A percentile compares a stretch with the other conserved stretches of the same genome.
Evolutionary conservation across 2,113 vertebrate genomes (phyloP).

Genomic region (Caracal caracal): DNA sequence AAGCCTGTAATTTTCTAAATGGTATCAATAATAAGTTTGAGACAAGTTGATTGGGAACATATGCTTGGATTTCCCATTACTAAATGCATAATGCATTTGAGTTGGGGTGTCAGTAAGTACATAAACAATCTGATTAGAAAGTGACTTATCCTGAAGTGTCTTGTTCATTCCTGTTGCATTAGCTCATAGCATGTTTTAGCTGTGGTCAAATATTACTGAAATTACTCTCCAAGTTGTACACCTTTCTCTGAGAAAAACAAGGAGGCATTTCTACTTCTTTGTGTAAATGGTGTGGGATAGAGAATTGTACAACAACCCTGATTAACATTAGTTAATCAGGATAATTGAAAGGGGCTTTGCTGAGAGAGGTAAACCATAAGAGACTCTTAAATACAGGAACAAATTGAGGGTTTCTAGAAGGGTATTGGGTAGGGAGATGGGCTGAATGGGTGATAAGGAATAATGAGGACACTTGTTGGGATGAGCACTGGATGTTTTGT

Average conservation of each 20-base stretch:
- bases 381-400: no score
- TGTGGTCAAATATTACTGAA: background rate
- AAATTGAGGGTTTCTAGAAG: no score
- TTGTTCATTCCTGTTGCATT: background rate
- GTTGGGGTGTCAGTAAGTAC: background rate
- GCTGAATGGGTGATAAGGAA: no score
- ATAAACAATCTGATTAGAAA: background rate
- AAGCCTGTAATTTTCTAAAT: background rate
- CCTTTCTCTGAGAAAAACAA: background rate
- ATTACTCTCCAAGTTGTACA: background rate
- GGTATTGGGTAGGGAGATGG: no score
- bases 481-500: no score
- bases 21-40: background rate
- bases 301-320: background rate
- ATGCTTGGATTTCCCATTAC: background rate
- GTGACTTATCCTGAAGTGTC: background rate
- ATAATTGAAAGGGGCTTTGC: background rate
- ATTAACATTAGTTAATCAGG: background rate
- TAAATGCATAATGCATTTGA: constrained; percentile 20
- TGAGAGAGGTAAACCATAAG: no score
- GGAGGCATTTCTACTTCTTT: background rate
- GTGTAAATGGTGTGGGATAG: background rate
- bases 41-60: background rate
- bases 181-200: background rate
- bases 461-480: no score